Base-by-base conservation (phyloP, 1,140 invertebrate species). In the Drosophila jambulina region DNA sequence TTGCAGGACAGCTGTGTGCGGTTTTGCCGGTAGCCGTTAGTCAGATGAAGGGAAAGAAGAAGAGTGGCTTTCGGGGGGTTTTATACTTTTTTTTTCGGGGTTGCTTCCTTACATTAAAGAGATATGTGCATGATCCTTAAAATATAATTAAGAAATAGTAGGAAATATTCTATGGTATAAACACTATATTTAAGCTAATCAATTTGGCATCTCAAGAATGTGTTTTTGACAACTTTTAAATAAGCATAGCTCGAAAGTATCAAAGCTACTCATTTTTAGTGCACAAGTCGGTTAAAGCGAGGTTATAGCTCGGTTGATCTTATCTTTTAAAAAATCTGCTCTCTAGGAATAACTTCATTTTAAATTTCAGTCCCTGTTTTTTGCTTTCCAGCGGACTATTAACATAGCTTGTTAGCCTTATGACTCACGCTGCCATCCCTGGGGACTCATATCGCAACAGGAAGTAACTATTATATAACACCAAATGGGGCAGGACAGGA, bases 381-480 rank as follows among this genome's bases (percentile, higher is more conserved):
- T 19, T 42, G 36, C 12, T n/a, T 48, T 7, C 17, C 45, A 25
- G 25, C 17, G 21, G 57, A 34, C 48, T 40, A 58, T 58, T 58
- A n/a, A n/a, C n/a, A n/a, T n/a, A 21, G 51, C 43, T 58, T 49
- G 42, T 75, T 62, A 64, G 34, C 60, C 61, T 4, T 27, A 42
- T 15, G 72, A 58, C 36, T 87, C 83, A 86, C 76, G 75, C n/a
- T 27, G 58, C 12, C 84, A 87, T 70, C 64, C 21, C 61, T 68
- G 29, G 61, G 51, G 54, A 40, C 45, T 57, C 57, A 45, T 53
- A 57, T 70, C 43, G 29, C 45, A 88, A 80, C 61, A 68, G 84
- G 80, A 84, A 65, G 84, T 53, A 77, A 87, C 76, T 80, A 88
- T 88, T 88, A 88, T 68, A 75, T 80, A 87, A 88, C 58, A 51